Percentiles rank a stretch among this genome's conserved stretches.
These are phyloP conservation scores for Caenorhabditis afra DNA, from an alignment of 2,888 invertebrate genomes.

Conservation along the genomic window DNA sequence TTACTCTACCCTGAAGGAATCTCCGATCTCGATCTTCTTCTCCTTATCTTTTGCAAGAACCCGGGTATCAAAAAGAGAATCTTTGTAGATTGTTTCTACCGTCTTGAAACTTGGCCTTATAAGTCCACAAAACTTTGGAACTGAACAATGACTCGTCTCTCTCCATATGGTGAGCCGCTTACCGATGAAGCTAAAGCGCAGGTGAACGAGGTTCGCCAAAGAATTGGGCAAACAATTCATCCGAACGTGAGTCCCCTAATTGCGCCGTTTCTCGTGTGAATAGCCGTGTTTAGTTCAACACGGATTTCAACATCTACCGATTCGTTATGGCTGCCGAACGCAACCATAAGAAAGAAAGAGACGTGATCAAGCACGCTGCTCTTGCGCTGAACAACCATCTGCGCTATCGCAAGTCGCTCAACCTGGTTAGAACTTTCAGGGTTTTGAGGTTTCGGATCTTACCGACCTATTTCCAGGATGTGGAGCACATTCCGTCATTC, in stretches of 20 bases:
- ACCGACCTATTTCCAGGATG: constrained; percentile 66
- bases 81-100: neutral
- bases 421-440: constrained; percentile 65
- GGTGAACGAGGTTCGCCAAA: constrained; percentile 75
- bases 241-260: constrained; percentile 68
- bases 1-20: neutral
- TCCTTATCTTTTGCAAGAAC: neutral
- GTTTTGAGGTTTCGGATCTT: neutral
- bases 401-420: constrained; percentile 74
- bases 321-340: constrained; percentile 77
- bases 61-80: neutral
- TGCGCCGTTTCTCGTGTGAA: neutral
- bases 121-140: neutral
- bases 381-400: constrained; percentile 79
- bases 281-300: constrained; percentile 74
- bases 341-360: constrained; percentile 70
- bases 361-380: constrained; percentile 76
- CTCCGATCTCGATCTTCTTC: neutral
- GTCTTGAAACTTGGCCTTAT: neutral
- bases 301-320: constrained; percentile 80
- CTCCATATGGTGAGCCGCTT: constrained; percentile 74
- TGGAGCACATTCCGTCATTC: constrained; percentile 71
- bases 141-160: constrained; percentile 42
- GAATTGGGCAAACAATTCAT: constrained; percentile 74
- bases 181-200: constrained; percentile 71